A percentile compares a stretch with the other conserved stretches of the same genome.
phyloP scores from a whole-genome alignment of 2,888 invertebrate genomes.

The Perdita meconis region DNA sequence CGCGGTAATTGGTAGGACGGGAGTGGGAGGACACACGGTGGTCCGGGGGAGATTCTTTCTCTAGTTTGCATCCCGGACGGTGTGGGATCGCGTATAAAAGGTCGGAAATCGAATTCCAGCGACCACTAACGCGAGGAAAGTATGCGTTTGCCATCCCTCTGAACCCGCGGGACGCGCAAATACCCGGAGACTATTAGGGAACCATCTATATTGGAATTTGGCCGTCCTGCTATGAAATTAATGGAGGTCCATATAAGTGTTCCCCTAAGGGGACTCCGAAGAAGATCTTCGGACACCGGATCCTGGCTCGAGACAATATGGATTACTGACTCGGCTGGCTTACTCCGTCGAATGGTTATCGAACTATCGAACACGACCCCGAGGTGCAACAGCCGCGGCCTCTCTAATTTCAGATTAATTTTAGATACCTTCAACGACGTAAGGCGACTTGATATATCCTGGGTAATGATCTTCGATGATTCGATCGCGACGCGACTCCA shows the following conservation, averaged over 20 bases:
- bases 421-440: background rate
- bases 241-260: conserved; percentile 70
- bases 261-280: conserved; percentile 15
- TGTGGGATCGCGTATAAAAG: conserved; percentile 8
- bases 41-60: too few species aligned
- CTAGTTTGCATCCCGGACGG: too few species aligned
- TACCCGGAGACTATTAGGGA: conserved; percentile 73
- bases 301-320: conserved; percentile 16
- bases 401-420: conserved; percentile 41
- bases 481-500: too few species aligned
- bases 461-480: too few species aligned
- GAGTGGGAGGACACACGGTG: too few species aligned
- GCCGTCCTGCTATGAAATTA: conserved; percentile 76
- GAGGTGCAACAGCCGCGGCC: background rate
- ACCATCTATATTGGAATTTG: conserved; percentile 78
- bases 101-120: conserved; percentile 38
- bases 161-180: conserved; percentile 46
- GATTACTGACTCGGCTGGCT: conserved; percentile 32
- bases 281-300: conserved; percentile 28
- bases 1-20: too few species aligned
- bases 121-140: conserved; percentile 14
- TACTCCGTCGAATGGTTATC: conserved; percentile 3
- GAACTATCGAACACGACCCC: conserved; percentile 1
- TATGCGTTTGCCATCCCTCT: conserved; percentile 55
- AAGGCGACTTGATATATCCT: background rate